Evolutionary conservation across 2,888 invertebrate genomes (phyloP).

Genomic region (Eudemis profundana): DNA sequence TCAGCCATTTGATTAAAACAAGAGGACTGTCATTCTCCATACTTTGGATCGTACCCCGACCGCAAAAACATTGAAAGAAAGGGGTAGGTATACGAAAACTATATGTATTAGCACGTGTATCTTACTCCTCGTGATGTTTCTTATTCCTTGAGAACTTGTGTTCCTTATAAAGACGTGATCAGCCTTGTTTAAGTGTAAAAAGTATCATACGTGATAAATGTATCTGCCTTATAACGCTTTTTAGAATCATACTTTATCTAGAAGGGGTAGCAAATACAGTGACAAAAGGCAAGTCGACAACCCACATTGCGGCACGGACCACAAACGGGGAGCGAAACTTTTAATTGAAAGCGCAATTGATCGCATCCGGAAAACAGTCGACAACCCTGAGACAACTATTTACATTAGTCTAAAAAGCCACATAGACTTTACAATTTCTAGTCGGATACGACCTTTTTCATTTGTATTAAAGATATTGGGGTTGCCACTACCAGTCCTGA

Average conservation of each 20-base stretch:
- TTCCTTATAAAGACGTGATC: too few species aligned
- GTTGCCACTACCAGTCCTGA: neutral
- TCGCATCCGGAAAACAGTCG: conserved; percentile 16
- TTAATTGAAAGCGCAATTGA: conserved; percentile 27
- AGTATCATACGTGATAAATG: too few species aligned
- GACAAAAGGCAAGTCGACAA: neutral
- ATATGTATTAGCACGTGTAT: too few species aligned
- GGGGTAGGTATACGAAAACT: too few species aligned
- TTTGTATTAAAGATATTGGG: neutral
- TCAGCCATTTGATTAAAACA: too few species aligned
- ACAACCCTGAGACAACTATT: conserved; percentile 6
- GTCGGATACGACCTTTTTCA: neutral
- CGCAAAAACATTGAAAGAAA: too few species aligned
- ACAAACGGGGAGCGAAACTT: conserved; percentile 18
- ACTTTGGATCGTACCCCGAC: too few species aligned
- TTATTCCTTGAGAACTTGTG: too few species aligned
- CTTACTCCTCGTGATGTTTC: too few species aligned
- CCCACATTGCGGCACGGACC: neutral
- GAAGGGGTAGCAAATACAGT: neutral
- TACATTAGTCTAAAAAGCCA: conserved; percentile 7
- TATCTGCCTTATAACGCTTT: too few species aligned
- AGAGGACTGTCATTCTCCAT: too few species aligned
- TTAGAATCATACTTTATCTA: conserved; percentile 5
- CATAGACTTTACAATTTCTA: neutral
- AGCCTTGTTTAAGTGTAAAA: too few species aligned